Percentiles rank a stretch among this genome's conserved stretches.
Conservation (phyloP, 2,888 invertebrate genomes). For the Hyposoter dolosus region DNA sequence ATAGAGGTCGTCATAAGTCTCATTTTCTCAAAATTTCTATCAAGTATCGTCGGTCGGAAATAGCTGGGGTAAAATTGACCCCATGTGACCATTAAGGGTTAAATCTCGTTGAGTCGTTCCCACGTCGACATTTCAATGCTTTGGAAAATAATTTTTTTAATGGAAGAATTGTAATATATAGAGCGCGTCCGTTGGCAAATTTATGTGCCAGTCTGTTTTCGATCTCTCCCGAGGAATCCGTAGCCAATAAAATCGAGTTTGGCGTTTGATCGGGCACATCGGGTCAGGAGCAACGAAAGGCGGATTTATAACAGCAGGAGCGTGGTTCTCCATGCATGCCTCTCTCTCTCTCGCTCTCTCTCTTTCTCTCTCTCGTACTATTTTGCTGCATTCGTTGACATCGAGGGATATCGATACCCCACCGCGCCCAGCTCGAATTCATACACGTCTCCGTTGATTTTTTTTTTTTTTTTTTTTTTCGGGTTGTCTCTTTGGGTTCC, state of each 20-base stretch:
- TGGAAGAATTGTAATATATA: background rate
- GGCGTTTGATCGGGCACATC: conserved; percentile 50
- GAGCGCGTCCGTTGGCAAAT: background rate
- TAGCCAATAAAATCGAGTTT: conserved; percentile 46
- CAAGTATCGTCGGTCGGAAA: too few species aligned
- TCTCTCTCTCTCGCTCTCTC: conserved; percentile 12
- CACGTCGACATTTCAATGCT: background rate
- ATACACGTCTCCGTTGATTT: conserved; percentile 48
- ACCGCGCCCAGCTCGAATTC: conserved; percentile 42
- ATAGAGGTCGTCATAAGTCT: too few species aligned
- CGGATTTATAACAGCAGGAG: conserved; percentile 49
- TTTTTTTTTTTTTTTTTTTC: conserved; percentile 32
- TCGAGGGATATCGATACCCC: conserved; percentile 58
- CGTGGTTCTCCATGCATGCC: conserved; percentile 28
- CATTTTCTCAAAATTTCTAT: too few species aligned
- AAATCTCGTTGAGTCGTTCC: too few species aligned
- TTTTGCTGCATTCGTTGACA: conserved; percentile 46
- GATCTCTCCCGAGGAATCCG: conserved; percentile 18
- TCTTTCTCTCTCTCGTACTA: conserved; percentile 1
- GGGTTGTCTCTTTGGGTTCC: conserved; percentile 5
- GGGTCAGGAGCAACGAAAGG: conserved; percentile 40
- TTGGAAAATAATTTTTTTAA: background rate
- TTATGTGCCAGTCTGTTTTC: conserved; percentile 31
- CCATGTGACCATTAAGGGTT: too few species aligned
- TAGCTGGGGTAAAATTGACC: too few species aligned